Evolutionary conservation across 2,113 vertebrate species (phyloP).

Genomic region (Misgurnus anguillicaudatus): DNA sequence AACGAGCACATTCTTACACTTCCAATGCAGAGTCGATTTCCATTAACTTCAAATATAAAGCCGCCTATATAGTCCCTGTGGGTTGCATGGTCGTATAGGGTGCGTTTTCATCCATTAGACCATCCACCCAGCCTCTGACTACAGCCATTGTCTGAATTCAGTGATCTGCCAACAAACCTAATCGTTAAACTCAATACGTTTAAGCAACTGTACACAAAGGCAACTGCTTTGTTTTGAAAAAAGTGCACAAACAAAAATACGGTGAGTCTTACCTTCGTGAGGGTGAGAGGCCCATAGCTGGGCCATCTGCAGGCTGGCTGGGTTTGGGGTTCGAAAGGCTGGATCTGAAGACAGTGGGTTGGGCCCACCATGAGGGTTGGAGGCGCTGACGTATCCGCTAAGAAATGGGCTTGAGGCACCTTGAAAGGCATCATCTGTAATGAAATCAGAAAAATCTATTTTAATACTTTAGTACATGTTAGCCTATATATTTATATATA

Average conservation of each 20-base stretch:
- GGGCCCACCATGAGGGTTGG: constrained; percentile 57
- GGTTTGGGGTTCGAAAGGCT: constrained; percentile 79
- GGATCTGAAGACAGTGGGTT: constrained; percentile 73
- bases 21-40: constrained; percentile 28
- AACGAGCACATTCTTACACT: constrained; percentile 3
- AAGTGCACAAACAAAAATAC: constrained; percentile 29
- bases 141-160: constrained; percentile 32
- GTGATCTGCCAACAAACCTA: constrained; percentile 31
- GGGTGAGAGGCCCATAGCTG: constrained; percentile 78
- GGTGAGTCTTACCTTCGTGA: constrained; percentile 74
- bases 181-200: constrained; percentile 40
- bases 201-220: not conserved
- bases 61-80: not conserved
- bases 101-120: constrained; percentile 27
- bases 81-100: not conserved
- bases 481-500: too few species aligned
- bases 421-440: constrained; percentile 77
- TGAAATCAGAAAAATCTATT: too few species aligned
- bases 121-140: constrained; percentile 1
- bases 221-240: constrained; percentile 6
- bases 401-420: constrained; percentile 77
- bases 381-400: constrained; percentile 77
- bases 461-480: too few species aligned
- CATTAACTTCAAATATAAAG: constrained; percentile 39
- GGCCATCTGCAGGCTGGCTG: constrained; percentile 82